phyloP scores from a whole-genome alignment of 2,113 vertebrate species.

The Vireo altiloquus region DNA sequence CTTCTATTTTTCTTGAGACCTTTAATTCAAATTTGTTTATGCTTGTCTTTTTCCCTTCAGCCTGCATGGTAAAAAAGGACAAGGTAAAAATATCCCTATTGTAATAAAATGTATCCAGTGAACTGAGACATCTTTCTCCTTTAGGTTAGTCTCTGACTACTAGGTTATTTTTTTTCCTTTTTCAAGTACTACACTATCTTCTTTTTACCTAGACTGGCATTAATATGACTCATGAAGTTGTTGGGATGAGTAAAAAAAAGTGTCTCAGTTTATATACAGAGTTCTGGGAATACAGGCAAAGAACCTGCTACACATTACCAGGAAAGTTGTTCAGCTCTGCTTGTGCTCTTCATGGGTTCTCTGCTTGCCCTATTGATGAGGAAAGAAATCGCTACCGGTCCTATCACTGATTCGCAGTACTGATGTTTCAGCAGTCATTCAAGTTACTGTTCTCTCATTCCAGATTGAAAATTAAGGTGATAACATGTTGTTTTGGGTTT shows the following conservation, averaged over 20 bases:
- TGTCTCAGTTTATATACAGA: background rate
- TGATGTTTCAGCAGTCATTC: background rate
- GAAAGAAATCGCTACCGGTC: background rate
- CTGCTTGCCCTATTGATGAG: background rate
- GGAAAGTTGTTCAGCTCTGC: background rate
- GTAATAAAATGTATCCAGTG: background rate
- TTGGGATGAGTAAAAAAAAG: background rate
- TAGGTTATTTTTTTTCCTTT: background rate
- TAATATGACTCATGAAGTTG: background rate
- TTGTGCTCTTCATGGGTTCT: background rate
- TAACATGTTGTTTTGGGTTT: background rate
- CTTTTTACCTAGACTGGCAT: background rate
- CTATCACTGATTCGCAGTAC: rapidly evolving
- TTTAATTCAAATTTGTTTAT: background rate
- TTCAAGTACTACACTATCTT: background rate
- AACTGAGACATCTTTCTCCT: background rate
- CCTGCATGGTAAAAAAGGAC: background rate
- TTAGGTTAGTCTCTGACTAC: background rate
- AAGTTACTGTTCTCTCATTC: background rate
- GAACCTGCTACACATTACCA: background rate
- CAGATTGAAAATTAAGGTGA: background rate
- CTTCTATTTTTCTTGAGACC: background rate
- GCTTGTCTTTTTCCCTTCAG: background rate
- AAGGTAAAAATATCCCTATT: background rate
- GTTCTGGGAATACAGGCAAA: background rate